Evolutionary conservation across 2,888 invertebrate genomes (phyloP), one percentile per base, ranked within the genome.

Genomic region (Kryphioiulus occultus): DNA sequence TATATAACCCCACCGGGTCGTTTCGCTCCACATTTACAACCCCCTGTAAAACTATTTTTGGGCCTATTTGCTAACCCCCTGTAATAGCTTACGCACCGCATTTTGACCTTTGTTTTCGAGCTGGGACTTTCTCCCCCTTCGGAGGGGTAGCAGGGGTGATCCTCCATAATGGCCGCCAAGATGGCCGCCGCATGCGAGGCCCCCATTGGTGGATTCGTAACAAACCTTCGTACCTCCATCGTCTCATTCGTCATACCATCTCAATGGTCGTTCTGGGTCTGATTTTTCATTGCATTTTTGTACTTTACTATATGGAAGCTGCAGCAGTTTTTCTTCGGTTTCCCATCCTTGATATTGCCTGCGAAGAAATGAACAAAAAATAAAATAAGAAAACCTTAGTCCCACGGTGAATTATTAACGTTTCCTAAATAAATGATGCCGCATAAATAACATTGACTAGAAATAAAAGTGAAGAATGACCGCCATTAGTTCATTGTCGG

Each of bases 181-280:
- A 53, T 53, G 53, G 53, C 53, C 53, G 53, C 53, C 53, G 53
- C 19, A 53, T 17, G 53, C 53, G 12, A 53, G 17, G 12, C 53
- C 12, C 17, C 53, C 53, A 53, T 53, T 53, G 53, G 53, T 53
- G 53, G 53, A 53, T 53, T 53, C 53, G 17, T 17, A 53, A 53
- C 53, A 53, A 53, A 53, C 53, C 53, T 53, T 53, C 53, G 53
- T 53, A 53, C 53, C 53, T 53, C 53, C 53, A 53, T 53, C 53
- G 53, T 53, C 53, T 53, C 53, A 53, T 53, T 53, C 53, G 53
- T 53, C 53, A 53, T 53, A 4, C 53, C 53, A 12, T 17, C 53
- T 53, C 53, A 53, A 53, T 53, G 53, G 53, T 53, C 53, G 53
- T 53, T 17, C 53, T 17, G 53, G 53, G 53, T 53, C 53, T 53